phyloP scores from a whole-genome alignment of 2,113 vertebrate species.

The Crypturellus undulatus region DNA sequence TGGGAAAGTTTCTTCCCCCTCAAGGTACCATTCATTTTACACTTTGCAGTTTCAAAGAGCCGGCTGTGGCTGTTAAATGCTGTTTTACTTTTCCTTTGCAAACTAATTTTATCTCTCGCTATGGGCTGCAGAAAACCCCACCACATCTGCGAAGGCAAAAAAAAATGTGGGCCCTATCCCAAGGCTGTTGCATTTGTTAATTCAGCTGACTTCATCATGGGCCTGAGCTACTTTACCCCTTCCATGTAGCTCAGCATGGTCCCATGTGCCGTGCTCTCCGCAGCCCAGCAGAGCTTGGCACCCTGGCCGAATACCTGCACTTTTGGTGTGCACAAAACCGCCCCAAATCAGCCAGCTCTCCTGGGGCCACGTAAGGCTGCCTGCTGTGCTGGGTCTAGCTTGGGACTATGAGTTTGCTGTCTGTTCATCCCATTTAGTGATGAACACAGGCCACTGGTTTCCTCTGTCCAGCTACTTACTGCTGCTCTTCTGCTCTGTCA shows the following conservation, averaged over 20 bases:
- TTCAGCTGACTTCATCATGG: background rate
- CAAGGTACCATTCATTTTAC: background rate
- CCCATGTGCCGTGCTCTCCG: background rate
- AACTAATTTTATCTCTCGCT: background rate
- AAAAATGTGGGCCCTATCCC: slow-evolving; percentile 49
- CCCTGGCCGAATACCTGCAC: background rate
- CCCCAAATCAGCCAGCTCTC: background rate
- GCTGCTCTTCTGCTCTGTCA: background rate
- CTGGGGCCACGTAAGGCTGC: background rate
- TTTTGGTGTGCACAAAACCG: background rate
- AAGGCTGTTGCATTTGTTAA: background rate
- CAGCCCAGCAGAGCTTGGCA: background rate
- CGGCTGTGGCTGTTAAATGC: background rate
- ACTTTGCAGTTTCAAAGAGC: background rate
- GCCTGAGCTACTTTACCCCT: accelerated
- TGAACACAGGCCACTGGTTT: background rate
- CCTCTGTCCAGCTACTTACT: background rate
- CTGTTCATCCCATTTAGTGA: background rate
- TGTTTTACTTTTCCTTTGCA: slow-evolving; percentile 32
- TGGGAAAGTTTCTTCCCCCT: background rate
- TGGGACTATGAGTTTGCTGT: background rate
- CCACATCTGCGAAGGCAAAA: background rate
- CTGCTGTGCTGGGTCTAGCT: background rate
- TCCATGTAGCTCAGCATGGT: background rate
- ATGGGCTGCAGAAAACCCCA: background rate